Evolutionary conservation across 2,888 invertebrate genomes (phyloP), one percentile per base, ranked within the genome.

Genomic region (Cantharis nigra): DNA sequence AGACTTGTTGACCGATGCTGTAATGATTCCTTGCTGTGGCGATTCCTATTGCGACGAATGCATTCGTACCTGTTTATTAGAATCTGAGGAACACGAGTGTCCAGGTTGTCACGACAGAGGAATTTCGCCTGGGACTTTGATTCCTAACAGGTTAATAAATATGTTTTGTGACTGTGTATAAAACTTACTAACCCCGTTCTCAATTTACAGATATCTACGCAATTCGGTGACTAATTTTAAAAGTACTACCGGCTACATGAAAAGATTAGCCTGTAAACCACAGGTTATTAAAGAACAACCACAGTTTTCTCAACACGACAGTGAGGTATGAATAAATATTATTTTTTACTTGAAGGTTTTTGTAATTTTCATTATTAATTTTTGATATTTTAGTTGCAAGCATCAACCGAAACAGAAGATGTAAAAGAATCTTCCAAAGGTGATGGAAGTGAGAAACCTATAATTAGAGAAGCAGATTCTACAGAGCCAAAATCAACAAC

Each of bases 41-140:
- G 97, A 97, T 88, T 98, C 98, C 10, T 99, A 97, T 90, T 99
- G 99, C 89, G 98, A 99, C 89, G 98, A 99, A 89, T 99, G 99
- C 95, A 96, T 98, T 77, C 92, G 98, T 80, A 95, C 94, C 78
- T 94, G 94, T 69, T 89, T 98, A 70, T 87, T 98, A 75, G 98
- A 98, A 86, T 96, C 97, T 0, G 98, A 98, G 85, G 97, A 98
- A 79, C 97, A 97, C 84, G 96, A 97, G 87, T 98, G 98, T 88
- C 98, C 98, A 0, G 95, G 96, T 84, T 98, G 98, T 87, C 94
- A 95, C 76, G 97, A 98, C 87, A 95, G 95, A 84, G 97, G 97
- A 84, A 95, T 97, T 69, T 96, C 97, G 0, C 98, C 98, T 0
- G 96, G 96, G 70, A 96, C 96, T 1, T 91, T 98, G 64, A 97